Percentiles rank a stretch among this genome's conserved stretches.
Evolutionary conservation across 2,113 vertebrate species (phyloP).

Genomic region (Hiodon tergisus): DNA sequence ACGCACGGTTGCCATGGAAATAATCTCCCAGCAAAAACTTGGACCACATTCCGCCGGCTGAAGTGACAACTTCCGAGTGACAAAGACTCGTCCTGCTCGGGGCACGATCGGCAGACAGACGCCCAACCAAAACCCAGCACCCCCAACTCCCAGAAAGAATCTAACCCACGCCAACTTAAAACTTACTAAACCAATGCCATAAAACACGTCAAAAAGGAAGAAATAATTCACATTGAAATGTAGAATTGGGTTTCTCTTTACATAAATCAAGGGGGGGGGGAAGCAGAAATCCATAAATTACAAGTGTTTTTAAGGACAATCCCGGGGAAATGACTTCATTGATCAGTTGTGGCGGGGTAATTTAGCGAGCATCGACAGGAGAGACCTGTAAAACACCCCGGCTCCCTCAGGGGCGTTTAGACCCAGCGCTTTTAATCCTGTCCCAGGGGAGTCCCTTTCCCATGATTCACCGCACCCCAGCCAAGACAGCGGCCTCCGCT

Average conservation of each 20-base stretch:
- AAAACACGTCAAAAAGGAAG: not conserved
- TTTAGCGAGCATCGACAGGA: constrained; percentile 1
- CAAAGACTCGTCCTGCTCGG: too few species aligned
- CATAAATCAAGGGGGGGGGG: too few species aligned
- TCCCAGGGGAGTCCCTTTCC: constrained; percentile 58
- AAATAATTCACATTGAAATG: not conserved
- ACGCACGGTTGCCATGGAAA: constrained; percentile 14
- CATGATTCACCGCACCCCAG: constrained; percentile 68
- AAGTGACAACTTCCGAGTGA: too few species aligned
- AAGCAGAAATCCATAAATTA: too few species aligned
- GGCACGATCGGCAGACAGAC: too few species aligned
- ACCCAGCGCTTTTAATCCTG: constrained; percentile 62
- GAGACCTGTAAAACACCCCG: constrained; percentile 52
- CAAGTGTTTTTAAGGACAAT: not conserved
- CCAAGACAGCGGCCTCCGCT: constrained; percentile 58
- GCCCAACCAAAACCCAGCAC: too few species aligned
- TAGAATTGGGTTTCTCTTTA: not conserved
- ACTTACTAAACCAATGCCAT: not conserved
- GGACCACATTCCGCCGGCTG: not conserved
- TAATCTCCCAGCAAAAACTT: constrained; percentile 4
- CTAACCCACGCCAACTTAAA: not conserved
- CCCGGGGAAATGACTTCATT: not conserved
- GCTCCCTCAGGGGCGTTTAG: constrained; percentile 59
- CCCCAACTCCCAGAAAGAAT: not conserved
- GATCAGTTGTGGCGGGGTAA: constrained; percentile 5